Evolutionary conservation across 2,888 invertebrate species (phyloP), one percentile per base, ranked within the genome.

Genomic region (Agonopterix subpropinquella): DNA sequence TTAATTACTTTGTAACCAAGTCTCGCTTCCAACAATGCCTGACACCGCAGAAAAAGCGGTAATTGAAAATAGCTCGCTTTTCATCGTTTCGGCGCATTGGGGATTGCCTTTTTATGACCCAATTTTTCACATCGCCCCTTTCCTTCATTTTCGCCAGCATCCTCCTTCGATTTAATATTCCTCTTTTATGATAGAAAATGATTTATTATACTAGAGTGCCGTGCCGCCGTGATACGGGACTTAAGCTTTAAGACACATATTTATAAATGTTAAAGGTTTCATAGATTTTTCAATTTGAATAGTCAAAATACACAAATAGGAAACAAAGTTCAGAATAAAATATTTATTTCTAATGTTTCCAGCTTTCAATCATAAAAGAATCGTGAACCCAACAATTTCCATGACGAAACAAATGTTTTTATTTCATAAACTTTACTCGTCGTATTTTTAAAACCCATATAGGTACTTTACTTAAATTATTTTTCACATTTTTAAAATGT

Each of bases 21-120:
- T 13, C 45, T 28, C 36, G 8, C 41, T 7, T 15, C 41, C 36
- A 35, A 50, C 50, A 50, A 47, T 45, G 45, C 36, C 50, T 51
- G 45, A 51, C 47, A 47, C 48, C 47, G 43, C 50, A 35, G 18
- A 56, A 57, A 60, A 62, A 57, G 58, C 60, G 57, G 62, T 79
- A 77, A 80, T 80, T 80, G 77, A 77, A 79, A 79, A 73, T 63
- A 67, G 65, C 70, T 68, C 66, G 64, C 67, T 70, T 72, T 70
- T 77, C 75, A 77, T 74, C 72, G 70, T 68, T 70, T 68, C 64
- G 58, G 60, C 68, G 73, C 74, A 73, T 69, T 64, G 68, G 61
- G 71, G 73, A 77, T 80, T 73, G 77, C 75, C 72, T 74, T 76
- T 81, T 83, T 81, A 81, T 73, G 73, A 66, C 70, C 75, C 77